Evolutionary conservation across 2,797 vertebrate genomes (phyloP), one percentile per base, ranked within the genome.

Genomic region (Lutjanus campechanus): DNA sequence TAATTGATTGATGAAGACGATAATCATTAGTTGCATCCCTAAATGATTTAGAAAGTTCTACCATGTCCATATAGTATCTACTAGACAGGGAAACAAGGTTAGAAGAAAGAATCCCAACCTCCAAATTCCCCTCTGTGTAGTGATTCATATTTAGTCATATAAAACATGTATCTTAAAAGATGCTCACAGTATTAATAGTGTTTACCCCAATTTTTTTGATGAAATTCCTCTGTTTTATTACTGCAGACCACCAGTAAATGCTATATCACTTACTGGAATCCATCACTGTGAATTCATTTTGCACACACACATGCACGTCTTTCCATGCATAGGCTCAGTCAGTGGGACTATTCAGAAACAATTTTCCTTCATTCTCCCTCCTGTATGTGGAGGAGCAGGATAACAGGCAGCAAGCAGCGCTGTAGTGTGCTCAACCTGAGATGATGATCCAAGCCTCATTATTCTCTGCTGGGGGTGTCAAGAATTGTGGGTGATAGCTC

Each of bases 401-500:
- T 66, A 64, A 77, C 25, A 15, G 43, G 50, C 70, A 66, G 76
- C 63, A 70, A 75, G 15, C 62, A 55, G 29, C 5, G 29, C 58
- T 54, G 47, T 66, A n/a, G 16, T 73, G 59, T 81, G 25, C 55
- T 69, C 60, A 73, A 76, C 76, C 79, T 89, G 69, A 85, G 53
- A 82, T 83, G 83, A 91, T 84, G 69, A 89, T 63, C 71, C 41
- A 11, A 79, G 58, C 77, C 68, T 88, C 63, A 84, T 85, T 85
- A 76, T 86, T 82, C 73, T 60, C 77, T 65, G 69, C 62, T 76
- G 82, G 46, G 53, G 70, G 62, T 89, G 64, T 66, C 70, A 72
- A 29, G 25, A 40, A 73, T 40, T 60, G 55, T 72, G 53, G 55
- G 43, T 77, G 73, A 74, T 49, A 72, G 50, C 73, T 75, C 67